phyloP scores from a whole-genome alignment of 2,888 invertebrate species.

The Sepioteuthis lessoniana region DNA sequence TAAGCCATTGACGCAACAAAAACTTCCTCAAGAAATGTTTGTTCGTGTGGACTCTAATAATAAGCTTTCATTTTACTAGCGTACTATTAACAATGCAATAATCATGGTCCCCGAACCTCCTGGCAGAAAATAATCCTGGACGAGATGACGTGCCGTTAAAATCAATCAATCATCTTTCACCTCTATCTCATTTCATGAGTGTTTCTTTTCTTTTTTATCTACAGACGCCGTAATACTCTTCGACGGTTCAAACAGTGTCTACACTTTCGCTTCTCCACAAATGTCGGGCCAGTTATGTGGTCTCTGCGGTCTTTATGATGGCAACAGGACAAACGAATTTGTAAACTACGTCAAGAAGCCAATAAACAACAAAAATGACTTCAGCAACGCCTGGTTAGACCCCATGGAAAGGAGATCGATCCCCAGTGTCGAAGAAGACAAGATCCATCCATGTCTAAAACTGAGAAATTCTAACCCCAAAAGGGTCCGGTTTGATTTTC shows the following conservation, averaged over 20 bases:
- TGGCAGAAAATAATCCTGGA: too few relatives aligned
- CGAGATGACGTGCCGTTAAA: too few relatives aligned
- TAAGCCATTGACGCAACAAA: too few relatives aligned
- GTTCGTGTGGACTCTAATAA: too few relatives aligned
- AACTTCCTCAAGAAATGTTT: too few relatives aligned
- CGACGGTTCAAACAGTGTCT: conserved; percentile 34
- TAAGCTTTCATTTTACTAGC: too few relatives aligned
- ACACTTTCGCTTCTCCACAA: neutral
- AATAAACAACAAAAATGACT: neutral
- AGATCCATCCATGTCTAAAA: neutral
- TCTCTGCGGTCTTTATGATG: conserved; percentile 42
- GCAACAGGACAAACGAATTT: conserved; percentile 42
- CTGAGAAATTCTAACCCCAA: neutral
- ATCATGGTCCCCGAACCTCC: too few relatives aligned
- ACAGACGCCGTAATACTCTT: neutral
- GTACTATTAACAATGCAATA: too few relatives aligned
- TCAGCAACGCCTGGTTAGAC: conserved; percentile 34
- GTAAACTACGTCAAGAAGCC: conserved; percentile 35
- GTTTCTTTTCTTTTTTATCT: neutral
- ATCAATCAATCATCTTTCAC: too few relatives aligned
- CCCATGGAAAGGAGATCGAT: neutral
- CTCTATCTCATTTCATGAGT: too few relatives aligned
- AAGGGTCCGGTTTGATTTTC: neutral
- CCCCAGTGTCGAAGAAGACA: neutral
- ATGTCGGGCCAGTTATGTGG: conserved; percentile 41